phyloP scores from a whole-genome alignment of 2,797 vertebrate species.

The Sebastes trivittatus region DNA sequence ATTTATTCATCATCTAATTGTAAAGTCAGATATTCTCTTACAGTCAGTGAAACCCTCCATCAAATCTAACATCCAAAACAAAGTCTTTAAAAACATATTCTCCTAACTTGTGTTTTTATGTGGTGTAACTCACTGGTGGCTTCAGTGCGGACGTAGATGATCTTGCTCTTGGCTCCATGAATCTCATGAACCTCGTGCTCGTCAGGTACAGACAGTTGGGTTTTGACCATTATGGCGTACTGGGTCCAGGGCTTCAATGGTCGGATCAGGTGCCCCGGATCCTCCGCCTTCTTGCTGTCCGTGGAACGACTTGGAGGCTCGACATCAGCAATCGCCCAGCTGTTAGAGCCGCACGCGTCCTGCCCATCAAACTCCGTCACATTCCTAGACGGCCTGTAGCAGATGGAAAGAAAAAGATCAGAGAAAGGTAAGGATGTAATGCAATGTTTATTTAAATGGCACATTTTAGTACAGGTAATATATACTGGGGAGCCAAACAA shows the following conservation, averaged over 20 bases:
- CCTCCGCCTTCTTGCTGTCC: constrained; percentile 80
- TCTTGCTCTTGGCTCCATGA: constrained; percentile 94
- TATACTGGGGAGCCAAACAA: neutral
- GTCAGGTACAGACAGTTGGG: constrained; percentile 92
- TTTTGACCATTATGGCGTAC: constrained; percentile 97
- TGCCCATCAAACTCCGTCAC: constrained; percentile 98
- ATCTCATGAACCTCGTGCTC: constrained; percentile 90
- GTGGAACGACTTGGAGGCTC: constrained; percentile 87
- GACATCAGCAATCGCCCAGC: constrained; percentile 95
- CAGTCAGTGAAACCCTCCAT: neutral
- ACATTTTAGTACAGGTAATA: neutral
- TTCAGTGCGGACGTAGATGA: constrained; percentile 94
- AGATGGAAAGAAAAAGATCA: neutral
- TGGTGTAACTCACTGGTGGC: constrained; percentile 88
- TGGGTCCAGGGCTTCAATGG: constrained; percentile 96
- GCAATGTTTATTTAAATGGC: neutral
- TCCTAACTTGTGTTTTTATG: neutral
- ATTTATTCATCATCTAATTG: neutral
- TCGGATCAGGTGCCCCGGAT: constrained; percentile 89
- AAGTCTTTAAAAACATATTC: neutral
- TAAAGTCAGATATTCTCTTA: neutral
- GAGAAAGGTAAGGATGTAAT: neutral
- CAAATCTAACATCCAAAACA: neutral
- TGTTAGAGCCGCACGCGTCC: constrained; percentile 96
- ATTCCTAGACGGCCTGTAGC: constrained; percentile 88